A percentile compares a stretch with the other conserved stretches of the same genome.
These are phyloP conservation scores for Tamias sibiricus DNA, from an alignment of 2,113 vertebrate species.

Conservation along the genomic window DNA sequence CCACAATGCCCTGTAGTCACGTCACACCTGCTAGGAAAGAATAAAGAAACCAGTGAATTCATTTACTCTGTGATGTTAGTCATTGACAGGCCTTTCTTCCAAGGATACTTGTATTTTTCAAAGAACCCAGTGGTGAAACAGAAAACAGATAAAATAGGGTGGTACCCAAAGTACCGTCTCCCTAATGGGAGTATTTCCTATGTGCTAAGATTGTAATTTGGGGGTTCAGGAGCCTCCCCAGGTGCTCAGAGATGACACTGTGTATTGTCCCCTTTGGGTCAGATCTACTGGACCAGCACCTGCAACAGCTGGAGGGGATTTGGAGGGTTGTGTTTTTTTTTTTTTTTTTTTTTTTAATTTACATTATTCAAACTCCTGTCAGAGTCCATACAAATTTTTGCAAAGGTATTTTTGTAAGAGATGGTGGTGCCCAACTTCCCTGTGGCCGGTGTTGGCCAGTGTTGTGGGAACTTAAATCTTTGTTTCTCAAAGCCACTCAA, in stretches of 20 bases:
- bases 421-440: not conserved
- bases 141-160: not conserved
- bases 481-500: not conserved
- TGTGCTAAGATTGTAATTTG: not conserved
- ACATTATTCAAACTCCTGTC: not conserved
- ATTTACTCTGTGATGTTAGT: not conserved
- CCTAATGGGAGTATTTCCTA: not conserved
- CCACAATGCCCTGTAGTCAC: no score
- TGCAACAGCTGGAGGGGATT: not conserved
- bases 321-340: not conserved
- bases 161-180: not conserved
- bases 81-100: not conserved
- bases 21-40: not conserved
- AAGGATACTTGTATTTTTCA: conserved; percentile 30
- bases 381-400: not conserved
- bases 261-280: not conserved
- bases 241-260: not conserved
- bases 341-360: not conserved
- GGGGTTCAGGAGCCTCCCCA: not conserved
- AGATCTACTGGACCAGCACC: not conserved
- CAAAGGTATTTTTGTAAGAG: conserved; percentile 24
- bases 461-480: not conserved
- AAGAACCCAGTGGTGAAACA: conserved; percentile 4
- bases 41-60: not conserved
- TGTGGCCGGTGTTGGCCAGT: not conserved